A percentile compares a stretch with the other conserved stretches of the same genome.
Conservation (phyloP, 2,888 invertebrate species). For the Idaea aversata region DNA sequence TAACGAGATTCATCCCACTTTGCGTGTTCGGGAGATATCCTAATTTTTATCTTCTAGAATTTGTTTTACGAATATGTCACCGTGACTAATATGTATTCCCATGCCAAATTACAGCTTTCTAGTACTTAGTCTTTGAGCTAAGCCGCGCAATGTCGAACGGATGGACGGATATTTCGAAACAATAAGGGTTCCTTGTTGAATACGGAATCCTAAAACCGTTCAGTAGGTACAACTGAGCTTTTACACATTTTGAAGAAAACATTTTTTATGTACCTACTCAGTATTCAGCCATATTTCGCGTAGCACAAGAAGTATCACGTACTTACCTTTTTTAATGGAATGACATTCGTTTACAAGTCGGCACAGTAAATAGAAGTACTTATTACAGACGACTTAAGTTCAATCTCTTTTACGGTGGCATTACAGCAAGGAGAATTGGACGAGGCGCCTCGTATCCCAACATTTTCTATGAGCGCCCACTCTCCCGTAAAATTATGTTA, state of each 20-base stretch:
- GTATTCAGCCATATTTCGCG: slow-evolving; percentile 16
- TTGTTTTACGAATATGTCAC: too few species aligned
- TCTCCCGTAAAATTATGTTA: slow-evolving; percentile 75
- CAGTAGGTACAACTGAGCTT: too few species aligned
- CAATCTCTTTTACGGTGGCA: slow-evolving; percentile 75
- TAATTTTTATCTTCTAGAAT: too few species aligned
- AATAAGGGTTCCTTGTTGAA: too few species aligned
- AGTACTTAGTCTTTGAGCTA: too few species aligned
- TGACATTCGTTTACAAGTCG: slow-evolving; percentile 47
- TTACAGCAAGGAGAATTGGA: slow-evolving; percentile 68
- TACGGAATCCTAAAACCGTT: too few species aligned
- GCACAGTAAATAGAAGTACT: slow-evolving; percentile 51
- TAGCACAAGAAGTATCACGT: neutral
- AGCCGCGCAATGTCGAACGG: too few species aligned
- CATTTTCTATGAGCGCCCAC: slow-evolving; percentile 57
- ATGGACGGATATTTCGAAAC: too few species aligned
- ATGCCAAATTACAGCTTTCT: too few species aligned
- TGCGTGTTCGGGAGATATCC: too few species aligned
- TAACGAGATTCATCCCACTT: too few species aligned
- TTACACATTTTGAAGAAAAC: neutral
- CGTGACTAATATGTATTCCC: too few species aligned
- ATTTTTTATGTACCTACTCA: neutral
- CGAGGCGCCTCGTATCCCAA: slow-evolving; percentile 54
- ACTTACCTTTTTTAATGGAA: slow-evolving; percentile 44
- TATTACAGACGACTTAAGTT: slow-evolving; percentile 70